Conservation (phyloP, 2,113 vertebrate genomes). For the Anguilla rostrata region DNA sequence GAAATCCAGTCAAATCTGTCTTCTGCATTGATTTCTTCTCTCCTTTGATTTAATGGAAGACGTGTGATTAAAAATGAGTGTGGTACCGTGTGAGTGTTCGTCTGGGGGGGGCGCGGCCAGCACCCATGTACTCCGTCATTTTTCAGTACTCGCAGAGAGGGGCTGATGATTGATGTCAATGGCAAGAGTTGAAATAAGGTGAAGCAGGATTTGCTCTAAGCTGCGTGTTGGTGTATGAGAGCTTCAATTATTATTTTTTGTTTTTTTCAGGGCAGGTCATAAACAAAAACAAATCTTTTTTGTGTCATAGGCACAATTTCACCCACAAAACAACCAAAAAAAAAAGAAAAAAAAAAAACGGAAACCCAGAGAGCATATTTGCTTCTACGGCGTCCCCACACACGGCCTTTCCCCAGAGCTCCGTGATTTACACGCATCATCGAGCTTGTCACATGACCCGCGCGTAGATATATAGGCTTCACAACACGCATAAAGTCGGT, state of each 20-base stretch:
- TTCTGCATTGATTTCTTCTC: not conserved
- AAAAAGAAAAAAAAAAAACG: too few species aligned
- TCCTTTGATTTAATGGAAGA: too few species aligned
- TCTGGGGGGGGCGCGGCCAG: not conserved
- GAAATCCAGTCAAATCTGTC: not conserved
- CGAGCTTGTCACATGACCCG: slow-evolving; percentile 14
- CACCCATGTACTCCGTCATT: not conserved
- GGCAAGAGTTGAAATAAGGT: not conserved
- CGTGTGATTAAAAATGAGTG: too few species aligned
- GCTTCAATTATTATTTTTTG: too few species aligned
- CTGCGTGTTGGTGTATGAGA: not conserved
- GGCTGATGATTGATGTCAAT: not conserved
- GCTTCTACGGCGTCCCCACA: not conserved
- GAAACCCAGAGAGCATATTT: too few species aligned
- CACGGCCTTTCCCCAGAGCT: not conserved
- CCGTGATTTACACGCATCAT: not conserved
- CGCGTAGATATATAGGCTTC: slow-evolving; percentile 17
- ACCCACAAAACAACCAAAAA: not conserved
- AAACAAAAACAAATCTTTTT: not conserved
- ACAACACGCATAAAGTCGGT: slow-evolving; percentile 23
- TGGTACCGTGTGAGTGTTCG: too few species aligned
- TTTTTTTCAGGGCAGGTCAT: not conserved
- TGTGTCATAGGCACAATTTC: not conserved
- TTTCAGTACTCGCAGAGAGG: not conserved
- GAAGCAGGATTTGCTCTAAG: not conserved